These are phyloP conservation scores for Thalassophryne amazonica DNA, from an alignment of 2,797 vertebrate species.

Conservation along the genomic window DNA sequence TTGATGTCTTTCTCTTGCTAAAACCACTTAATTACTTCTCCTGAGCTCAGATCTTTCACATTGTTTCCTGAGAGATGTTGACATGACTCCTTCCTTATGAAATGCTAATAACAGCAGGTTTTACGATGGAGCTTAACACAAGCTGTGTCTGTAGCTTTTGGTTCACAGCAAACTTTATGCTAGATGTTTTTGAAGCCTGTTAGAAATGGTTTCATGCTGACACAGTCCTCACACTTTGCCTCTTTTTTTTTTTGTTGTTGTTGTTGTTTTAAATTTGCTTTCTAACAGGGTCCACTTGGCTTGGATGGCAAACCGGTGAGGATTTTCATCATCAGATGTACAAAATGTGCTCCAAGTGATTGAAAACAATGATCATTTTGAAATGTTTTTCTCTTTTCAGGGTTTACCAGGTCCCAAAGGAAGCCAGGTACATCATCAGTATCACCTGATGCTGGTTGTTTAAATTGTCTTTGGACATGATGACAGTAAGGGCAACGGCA, in stretches of 20 bases:
- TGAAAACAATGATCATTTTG: conserved; percentile 3
- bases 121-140: conserved; percentile 9
- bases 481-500: too few relatives aligned
- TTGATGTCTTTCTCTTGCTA: conserved; percentile 15
- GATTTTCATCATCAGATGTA: conserved; percentile 32
- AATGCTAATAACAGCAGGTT: conserved; percentile 12
- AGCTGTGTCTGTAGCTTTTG: conserved; percentile 9
- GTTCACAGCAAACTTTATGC: background rate
- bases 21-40: conserved; percentile 14
- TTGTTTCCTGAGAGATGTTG: conserved; percentile 15
- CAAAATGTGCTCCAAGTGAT: background rate
- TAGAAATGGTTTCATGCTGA: conserved; percentile 2
- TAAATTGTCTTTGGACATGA: too few relatives aligned
- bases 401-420: conserved; percentile 78
- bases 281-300: conserved; percentile 89
- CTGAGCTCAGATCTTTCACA: conserved; percentile 3
- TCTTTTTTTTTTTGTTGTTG: conserved; percentile 8
- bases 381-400: conserved; percentile 46
- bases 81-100: conserved; percentile 12
- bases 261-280: conserved; percentile 29
- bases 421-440: conserved; percentile 67
- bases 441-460: conserved; percentile 10
- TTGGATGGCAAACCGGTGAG: conserved; percentile 96
- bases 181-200: background rate
- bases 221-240: background rate